Evolutionary conservation across 1,140 invertebrate species (phyloP), one percentile per base, ranked within the genome.

Genomic region (Brachionus rubens): DNA sequence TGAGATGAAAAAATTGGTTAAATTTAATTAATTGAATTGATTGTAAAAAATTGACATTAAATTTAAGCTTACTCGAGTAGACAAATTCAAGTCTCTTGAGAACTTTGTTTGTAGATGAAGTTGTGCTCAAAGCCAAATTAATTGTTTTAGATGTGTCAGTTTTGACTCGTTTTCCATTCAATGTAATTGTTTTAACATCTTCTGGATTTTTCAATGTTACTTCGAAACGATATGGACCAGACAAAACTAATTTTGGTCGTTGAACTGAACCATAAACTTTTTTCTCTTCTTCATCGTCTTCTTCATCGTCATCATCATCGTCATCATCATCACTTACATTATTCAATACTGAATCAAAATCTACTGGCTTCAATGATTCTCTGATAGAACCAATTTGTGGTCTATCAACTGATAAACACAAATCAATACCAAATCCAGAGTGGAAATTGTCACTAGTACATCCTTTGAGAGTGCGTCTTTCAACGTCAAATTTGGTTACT

Each of bases 191-290:
- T 50, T 48, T 46, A 12, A 72, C 19, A 19, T 50, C 28, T 50
- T 72, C 68, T 12, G 68, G 68, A 72, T 72, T 72, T 72, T 54
- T 72, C 0, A 72, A 33, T 24, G 41, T 48, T 65, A 65, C 59
- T 14, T 50, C 46, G 30, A 41, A 72, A 21, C 26, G 46, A 54
- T 72, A 72, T 52, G 68, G 68, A 28, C 68, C 68, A 28, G 68
- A 48, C 10, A 72, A 41, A 33, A 50, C 19, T 0, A 72, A 28
- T 41, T 24, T 72, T 40, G 68, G 68, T 72, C 68, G 14, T 21
- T 54, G 24, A 28, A 33, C 30, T 50, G 28, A 33, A 0, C 50
- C 50, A 48, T 72, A 48, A 14, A 50, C 14, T 21, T 2, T 41
- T 0, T 50, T 14, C n/a, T 48, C 41, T 28, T 48, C 41, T 28